Evolutionary conservation across 2,797 vertebrate species (phyloP), one percentile per base, ranked within the genome.

Genomic region (Meriones psammophilus): DNA sequence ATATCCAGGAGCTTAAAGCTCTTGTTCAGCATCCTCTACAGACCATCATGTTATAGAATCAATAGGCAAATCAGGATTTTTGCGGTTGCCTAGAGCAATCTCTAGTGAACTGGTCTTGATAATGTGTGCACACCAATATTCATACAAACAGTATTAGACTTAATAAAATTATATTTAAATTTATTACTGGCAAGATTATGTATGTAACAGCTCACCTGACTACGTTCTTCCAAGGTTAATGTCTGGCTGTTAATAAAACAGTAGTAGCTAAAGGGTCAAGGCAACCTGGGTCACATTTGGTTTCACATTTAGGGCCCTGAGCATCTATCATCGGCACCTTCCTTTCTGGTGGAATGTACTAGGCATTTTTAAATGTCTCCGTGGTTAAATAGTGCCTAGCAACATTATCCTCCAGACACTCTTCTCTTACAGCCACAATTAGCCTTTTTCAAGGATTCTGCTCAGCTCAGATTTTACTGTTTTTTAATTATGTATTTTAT

Each of bases 401-500:
- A 95, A 62, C 73, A 92, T 64, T 64, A 76, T 86, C 69, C 95
- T 94, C 91, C 62, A 90, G 83, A 91, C 83, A 33, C 56, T 78
- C 36, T 91, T 85, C 78, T 96, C 50, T 80, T 94, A 62, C 50
- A 88, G 79, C 91, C 92, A 46, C 69, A 89, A 96, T 96, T 95
- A 95, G 94, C 94, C 74, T 92, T 96, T 97, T 96, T 92, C 95
- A 96, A 97, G 91, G 94, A 97, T 96, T 97, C 89, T 56, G 15
- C 96, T 97, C 94, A 95, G 94, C 96, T 96, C 96, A 78, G 58
- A 92, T 94, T 97, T 98, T 97, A 97, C 95, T 97, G 96, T 95
- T 97, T 96, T 97, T 97, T 97, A 98, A 97, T 97, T 96, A 95
- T 33, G 0, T 96, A 90, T 96, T 97, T 97, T 97, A 97, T 80